These are phyloP conservation scores for Aspiorhynchus laticeps DNA, from an alignment of 2,113 vertebrate genomes.

Conservation along the genomic window DNA sequence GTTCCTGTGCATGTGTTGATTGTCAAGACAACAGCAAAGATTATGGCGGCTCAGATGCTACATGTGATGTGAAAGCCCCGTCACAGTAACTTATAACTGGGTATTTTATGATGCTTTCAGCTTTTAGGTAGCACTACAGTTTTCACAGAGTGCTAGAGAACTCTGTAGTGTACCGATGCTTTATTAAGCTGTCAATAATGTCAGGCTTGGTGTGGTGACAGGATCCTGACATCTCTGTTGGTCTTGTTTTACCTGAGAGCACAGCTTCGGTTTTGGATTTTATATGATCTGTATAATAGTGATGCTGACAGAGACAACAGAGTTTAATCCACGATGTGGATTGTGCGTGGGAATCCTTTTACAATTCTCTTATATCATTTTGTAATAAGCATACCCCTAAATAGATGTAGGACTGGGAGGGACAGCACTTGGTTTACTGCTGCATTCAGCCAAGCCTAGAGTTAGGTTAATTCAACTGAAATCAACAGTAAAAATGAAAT, in stretches of 20 bases:
- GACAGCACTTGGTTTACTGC: too few species aligned
- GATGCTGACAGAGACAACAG: too few species aligned
- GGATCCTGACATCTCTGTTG: neutral
- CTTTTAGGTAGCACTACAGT: neutral
- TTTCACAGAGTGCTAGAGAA: neutral
- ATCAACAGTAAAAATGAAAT: too few species aligned
- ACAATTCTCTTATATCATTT: too few species aligned
- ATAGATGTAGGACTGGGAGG: too few species aligned
- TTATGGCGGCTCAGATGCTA: neutral
- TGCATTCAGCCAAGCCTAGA: too few species aligned
- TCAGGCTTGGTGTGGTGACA: neutral
- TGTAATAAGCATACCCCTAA: too few species aligned
- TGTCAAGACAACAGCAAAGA: neutral
- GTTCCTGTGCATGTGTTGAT: neutral
- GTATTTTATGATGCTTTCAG: neutral
- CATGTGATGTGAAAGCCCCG: neutral
- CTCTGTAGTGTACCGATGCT: neutral
- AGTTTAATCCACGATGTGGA: too few species aligned
- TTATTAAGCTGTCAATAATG: neutral
- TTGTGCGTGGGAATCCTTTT: too few species aligned
- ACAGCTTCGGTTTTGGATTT: neutral
- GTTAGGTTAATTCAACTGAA: too few species aligned
- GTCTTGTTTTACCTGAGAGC: neutral
- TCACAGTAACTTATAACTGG: too few species aligned
- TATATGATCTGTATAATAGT: too few species aligned